Evolutionary conservation across 2,113 vertebrate genomes (phyloP), one percentile per base, ranked within the genome.

Genomic region (Cyrtonyx montezumae): DNA sequence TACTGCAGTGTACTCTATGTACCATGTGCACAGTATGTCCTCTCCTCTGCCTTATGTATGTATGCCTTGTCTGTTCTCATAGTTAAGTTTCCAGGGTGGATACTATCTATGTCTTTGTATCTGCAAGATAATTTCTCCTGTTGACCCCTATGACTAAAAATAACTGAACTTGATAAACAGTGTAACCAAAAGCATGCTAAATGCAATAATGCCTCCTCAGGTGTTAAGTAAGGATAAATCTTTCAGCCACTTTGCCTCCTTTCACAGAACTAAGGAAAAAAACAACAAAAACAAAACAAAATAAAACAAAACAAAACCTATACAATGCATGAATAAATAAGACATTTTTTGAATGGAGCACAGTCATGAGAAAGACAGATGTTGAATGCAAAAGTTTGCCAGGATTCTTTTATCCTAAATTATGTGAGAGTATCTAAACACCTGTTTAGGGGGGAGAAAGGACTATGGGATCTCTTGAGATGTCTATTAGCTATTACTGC

Each of bases 381-480:
- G 15, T 11, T 71, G 23, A 70, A 32, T 3, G 4, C 20, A 66
- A 7, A 19, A n/a, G 3, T 48, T 87, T 51, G 16, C 46, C n/a
- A 37, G 34, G 46, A 49, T 65, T 55, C 42, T 81, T 25, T 40
- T 68, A 51, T 9, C 17, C 28, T 73, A 21, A 28, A 26, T 67
- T 25, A 56, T 22, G 36, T 67, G 4, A 2, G 11, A 51, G 6
- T 15, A 79, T 32, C 5, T 82, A 36, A 68, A 21, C 34, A 56
- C 0, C 0, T 9, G 2, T 11, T 20, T 9, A 40, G 15, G 58
- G 21, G 2, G 3, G 4, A 34, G 25, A 62, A 75, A 11, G 18
- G 20, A 62, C 43, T 11, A n/a, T 5, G 51, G 19, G 8, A 62
- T 66, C 25, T 66, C 12, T 13, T 73, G 18, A 79, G 25, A 76